Percentiles rank a stretch among this genome's conserved stretches.
These are phyloP conservation scores for Megaptera novaeangliae DNA, from an alignment of 2,113 vertebrate genomes.

Conservation along the genomic window DNA sequence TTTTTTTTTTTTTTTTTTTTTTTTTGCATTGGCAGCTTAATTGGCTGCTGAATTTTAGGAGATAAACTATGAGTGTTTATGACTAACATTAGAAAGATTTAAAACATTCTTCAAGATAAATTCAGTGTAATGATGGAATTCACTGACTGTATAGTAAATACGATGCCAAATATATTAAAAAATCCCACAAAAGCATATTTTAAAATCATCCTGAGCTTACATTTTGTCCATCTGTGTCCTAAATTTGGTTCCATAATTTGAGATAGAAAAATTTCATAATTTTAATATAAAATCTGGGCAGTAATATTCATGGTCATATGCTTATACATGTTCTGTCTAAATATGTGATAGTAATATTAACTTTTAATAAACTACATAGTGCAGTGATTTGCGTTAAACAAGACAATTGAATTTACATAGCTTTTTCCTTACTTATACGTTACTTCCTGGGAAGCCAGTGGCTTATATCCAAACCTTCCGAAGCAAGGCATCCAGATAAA, in stretches of 20 bases:
- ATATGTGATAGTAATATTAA: slow-evolving; percentile 18
- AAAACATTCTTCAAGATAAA: background rate
- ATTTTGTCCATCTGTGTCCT: slow-evolving; percentile 48
- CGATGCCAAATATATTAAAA: slow-evolving; percentile 1
- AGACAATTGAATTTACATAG: slow-evolving; percentile 13
- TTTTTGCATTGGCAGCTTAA: background rate
- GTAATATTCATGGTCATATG: slow-evolving; percentile 47
- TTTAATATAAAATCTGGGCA: slow-evolving; percentile 45
- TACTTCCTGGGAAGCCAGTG: background rate
- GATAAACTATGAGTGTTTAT: slow-evolving; percentile 31
- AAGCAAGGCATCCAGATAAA: background rate
- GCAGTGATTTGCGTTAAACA: background rate
- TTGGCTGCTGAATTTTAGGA: slow-evolving; percentile 22
- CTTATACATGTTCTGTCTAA: background rate
- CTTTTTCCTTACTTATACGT: background rate
- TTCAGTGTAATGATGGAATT: background rate
- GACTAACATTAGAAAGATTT: slow-evolving; percentile 23
- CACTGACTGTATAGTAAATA: slow-evolving; percentile 20
- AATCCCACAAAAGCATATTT: background rate
- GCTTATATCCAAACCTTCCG: background rate
- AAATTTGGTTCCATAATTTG: slow-evolving; percentile 41
- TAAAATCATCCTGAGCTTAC: background rate
- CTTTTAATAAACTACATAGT: slow-evolving; percentile 3
- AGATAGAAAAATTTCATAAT: slow-evolving; percentile 21
- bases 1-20: background rate